Conservation (phyloP, 2,888 invertebrate species). For the Orthonevra nobilis region DNA sequence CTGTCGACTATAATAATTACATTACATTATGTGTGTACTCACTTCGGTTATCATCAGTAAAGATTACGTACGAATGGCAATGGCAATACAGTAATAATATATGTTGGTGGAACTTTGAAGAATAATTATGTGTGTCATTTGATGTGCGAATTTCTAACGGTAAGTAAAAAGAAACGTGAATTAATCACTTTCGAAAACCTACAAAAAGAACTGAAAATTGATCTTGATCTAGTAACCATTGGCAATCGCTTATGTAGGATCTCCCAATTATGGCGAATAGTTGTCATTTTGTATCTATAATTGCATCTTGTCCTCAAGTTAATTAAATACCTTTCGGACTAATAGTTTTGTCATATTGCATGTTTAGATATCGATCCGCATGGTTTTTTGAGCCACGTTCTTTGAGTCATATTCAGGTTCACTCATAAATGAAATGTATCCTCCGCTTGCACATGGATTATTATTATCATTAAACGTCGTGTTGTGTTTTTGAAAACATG, state of each 20-base stretch:
- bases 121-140: slow-evolving; percentile 18
- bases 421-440: not conserved
- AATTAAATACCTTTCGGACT: too few relatives aligned
- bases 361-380: not conserved
- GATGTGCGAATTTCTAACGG: slow-evolving; percentile 63
- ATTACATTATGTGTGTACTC: slow-evolving; percentile 53
- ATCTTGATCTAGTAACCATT: too few relatives aligned
- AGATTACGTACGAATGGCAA: slow-evolving; percentile 36
- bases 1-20: slow-evolving; percentile 43
- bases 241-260: too few relatives aligned
- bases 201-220: too few relatives aligned
- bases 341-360: too few relatives aligned
- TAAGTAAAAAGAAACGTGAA: slow-evolving; percentile 34
- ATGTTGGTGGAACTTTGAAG: slow-evolving; percentile 31
- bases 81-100: slow-evolving; percentile 11
- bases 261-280: too few relatives aligned
- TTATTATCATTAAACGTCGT: slow-evolving; percentile 36
- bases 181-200: too few relatives aligned
- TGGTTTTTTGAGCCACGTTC: too few relatives aligned
- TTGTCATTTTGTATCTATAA: slow-evolving; percentile 25
- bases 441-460: slow-evolving; percentile 44
- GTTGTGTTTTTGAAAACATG: slow-evolving; percentile 32
- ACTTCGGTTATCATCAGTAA: slow-evolving; percentile 58
- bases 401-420: too few relatives aligned
- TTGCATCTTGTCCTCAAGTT: slow-evolving; percentile 34